Evolutionary conservation across 2,113 vertebrate genomes (phyloP).

Genomic region (Mixornis gularis): DNA sequence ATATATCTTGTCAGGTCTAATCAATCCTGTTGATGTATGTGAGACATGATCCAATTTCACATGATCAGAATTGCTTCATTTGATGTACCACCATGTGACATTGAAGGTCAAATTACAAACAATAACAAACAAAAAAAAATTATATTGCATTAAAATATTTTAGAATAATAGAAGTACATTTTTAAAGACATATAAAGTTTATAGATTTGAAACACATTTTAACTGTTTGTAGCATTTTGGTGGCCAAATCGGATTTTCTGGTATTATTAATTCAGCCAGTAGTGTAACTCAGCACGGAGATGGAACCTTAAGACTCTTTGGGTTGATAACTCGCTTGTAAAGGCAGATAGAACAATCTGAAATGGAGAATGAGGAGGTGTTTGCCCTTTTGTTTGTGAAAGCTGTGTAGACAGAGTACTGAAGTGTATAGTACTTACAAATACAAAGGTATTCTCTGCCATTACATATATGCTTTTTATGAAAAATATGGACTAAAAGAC

Average conservation of each 20-base stretch:
- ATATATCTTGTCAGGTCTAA: constrained; percentile 57
- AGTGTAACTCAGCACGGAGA: background rate
- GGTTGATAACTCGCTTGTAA: background rate
- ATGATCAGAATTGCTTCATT: constrained; percentile 51
- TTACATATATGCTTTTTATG: background rate
- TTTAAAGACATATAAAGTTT: background rate
- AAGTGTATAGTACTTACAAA: background rate
- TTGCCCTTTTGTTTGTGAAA: background rate
- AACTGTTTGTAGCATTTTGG: background rate
- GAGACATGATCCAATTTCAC: constrained; percentile 59
- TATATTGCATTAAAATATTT: background rate
- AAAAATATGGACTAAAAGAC: background rate
- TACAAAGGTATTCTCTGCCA: background rate
- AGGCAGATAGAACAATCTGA: background rate
- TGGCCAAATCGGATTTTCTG: background rate
- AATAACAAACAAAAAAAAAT: background rate
- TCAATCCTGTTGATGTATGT: constrained; percentile 44
- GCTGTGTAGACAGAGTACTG: background rate
- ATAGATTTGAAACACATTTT: background rate
- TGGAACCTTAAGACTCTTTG: background rate
- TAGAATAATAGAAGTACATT: background rate
- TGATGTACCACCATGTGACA: constrained; percentile 32
- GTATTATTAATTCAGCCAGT: background rate
- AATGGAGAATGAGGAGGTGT: background rate
- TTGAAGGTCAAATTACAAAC: constrained; percentile 52